A percentile compares a stretch with the other conserved stretches of the same genome.
These are phyloP conservation scores for Neoaliturus tenellus DNA, from an alignment of 2,888 invertebrate species.

Conservation along the genomic window DNA sequence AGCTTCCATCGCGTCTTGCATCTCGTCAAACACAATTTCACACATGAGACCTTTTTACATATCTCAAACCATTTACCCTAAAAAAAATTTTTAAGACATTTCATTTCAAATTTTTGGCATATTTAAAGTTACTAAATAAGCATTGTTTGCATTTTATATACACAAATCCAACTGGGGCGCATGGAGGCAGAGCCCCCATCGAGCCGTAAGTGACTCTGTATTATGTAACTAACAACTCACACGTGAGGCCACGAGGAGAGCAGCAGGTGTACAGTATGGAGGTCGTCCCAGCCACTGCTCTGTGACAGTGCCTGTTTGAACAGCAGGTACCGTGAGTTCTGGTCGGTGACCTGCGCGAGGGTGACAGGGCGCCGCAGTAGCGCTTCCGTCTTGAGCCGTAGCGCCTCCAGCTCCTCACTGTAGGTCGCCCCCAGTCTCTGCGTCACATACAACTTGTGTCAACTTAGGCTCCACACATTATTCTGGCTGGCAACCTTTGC, in stretches of 20 bases:
- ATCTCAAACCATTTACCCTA: too few species aligned
- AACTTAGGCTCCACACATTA: neutral
- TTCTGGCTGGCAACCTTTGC: neutral
- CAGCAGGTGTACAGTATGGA: constrained; percentile 9
- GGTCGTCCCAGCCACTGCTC: neutral
- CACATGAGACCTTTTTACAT: too few species aligned
- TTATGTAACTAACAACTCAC: neutral
- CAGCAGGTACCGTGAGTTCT: constrained; percentile 28
- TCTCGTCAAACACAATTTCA: too few species aligned
- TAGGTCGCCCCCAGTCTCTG: constrained; percentile 48
- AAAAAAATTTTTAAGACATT: neutral
- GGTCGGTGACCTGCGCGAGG: constrained; percentile 16
- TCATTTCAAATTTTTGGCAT: neutral
- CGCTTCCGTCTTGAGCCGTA: constrained; percentile 52
- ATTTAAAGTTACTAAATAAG: neutral
- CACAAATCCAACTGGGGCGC: too few species aligned
- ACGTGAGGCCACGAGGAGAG: constrained; percentile 25
- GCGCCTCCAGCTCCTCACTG: constrained; percentile 44
- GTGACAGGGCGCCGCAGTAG: constrained; percentile 42
- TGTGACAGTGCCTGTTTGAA: constrained; percentile 30
- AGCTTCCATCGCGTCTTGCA: too few species aligned
- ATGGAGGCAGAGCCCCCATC: too few species aligned
- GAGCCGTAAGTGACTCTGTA: too few species aligned
- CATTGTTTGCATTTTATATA: too few species aligned
- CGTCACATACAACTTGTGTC: neutral